Evolutionary conservation across 2,888 invertebrate species (phyloP).

Genomic region (Hirtodrosophila alboralis): DNA sequence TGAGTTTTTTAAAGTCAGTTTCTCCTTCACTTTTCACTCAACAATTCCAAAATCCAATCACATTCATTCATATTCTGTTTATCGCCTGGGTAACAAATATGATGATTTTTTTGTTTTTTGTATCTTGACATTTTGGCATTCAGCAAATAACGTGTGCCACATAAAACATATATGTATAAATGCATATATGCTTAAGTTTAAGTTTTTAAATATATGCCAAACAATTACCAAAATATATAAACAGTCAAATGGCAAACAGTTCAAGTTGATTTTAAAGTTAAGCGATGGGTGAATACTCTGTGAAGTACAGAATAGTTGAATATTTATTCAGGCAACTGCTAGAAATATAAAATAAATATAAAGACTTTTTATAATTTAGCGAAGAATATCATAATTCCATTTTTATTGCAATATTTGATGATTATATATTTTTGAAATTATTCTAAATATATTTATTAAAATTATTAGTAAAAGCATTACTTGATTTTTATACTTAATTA

Average conservation of each 20-base stretch:
- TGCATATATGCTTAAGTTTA: slow-evolving; percentile 15
- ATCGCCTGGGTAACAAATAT: slow-evolving; percentile 20
- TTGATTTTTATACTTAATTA: too few relatives aligned
- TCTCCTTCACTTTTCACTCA: neutral
- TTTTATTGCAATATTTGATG: too few relatives aligned
- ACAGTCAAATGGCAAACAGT: slow-evolving; percentile 2
- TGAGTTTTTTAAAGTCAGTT: slow-evolving; percentile 9
- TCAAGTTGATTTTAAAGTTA: neutral
- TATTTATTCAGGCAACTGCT: too few relatives aligned
- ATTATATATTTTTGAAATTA: too few relatives aligned
- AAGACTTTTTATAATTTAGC: too few relatives aligned
- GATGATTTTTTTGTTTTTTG: slow-evolving; percentile 23
- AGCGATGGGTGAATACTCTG: too few relatives aligned
- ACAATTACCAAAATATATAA: slow-evolving; percentile 24
- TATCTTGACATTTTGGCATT: too few relatives aligned
- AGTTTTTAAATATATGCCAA: slow-evolving; percentile 35
- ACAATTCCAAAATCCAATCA: neutral
- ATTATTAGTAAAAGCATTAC: too few relatives aligned
- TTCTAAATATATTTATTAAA: too few relatives aligned
- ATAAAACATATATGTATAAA: slow-evolving; percentile 3
- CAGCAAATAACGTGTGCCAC: slow-evolving; percentile 27
- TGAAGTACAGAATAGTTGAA: too few relatives aligned
- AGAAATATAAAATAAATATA: too few relatives aligned
- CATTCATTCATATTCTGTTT: slow-evolving; percentile 33
- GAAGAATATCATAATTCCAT: too few relatives aligned